Conservation (phyloP, 1,140 invertebrate species). For the Eumeta japonica region DNA sequence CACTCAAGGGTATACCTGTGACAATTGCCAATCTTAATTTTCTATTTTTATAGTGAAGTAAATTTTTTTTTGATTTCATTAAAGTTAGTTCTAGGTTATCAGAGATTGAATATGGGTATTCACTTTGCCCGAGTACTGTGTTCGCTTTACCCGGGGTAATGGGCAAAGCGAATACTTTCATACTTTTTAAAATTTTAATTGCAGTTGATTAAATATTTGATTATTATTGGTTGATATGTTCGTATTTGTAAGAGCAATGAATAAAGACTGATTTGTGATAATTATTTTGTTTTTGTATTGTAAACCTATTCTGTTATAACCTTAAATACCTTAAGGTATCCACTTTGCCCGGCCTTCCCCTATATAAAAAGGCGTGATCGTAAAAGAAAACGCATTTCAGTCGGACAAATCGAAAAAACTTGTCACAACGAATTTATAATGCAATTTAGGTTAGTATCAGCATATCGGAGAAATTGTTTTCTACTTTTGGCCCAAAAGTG, state of each 20-base stretch:
- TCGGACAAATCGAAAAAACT: no score
- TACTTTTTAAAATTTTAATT: conserved; percentile 19
- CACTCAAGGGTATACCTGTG: conserved; percentile 14
- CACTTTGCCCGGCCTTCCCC: no score
- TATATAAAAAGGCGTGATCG: no score
- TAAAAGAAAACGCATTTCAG: no score
- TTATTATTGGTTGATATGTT: conserved; percentile 11
- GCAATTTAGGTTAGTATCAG: no score
- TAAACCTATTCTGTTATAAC: no score
- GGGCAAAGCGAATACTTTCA: conserved; percentile 20
- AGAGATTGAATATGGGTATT: conserved; percentile 10
- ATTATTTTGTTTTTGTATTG: no score
- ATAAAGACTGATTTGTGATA: no score
- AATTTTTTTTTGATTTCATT: conserved; percentile 8
- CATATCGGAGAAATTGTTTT: no score
- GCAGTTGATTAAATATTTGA: conserved; percentile 16
- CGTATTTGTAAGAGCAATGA: conserved; percentile 15
- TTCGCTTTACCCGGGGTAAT: conserved; percentile 17
- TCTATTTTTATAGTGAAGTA: conserved; percentile 7
- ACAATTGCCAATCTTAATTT: conserved; percentile 16
- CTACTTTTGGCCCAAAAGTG: no score
- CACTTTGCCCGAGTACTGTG: conserved; percentile 17
- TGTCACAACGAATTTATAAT: no score
- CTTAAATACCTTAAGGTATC: no score
- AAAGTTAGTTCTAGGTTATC: conserved; percentile 7